Evolutionary conservation across 1,140 invertebrate genomes (phyloP), one percentile per base, ranked within the genome.

Genomic region (Drosophila gunungcola): DNA sequence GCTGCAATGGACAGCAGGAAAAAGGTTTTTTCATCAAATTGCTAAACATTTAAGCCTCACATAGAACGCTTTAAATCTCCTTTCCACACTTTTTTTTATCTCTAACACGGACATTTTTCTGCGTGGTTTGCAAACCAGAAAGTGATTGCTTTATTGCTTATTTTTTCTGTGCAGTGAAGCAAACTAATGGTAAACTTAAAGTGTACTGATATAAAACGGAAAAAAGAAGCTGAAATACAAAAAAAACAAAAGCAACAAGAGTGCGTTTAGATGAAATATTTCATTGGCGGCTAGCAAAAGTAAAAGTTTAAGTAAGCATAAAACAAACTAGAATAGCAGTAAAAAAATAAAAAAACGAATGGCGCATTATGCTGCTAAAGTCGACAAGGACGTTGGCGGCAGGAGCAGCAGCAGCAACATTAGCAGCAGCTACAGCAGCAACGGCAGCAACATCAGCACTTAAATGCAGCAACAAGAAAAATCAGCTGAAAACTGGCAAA

Each of bases 401-500:
- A 63, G 42, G 21, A 60, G 49, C 68, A 57, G 10, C 42, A 51
- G 43, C 12, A 42, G 16, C 38, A 46, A 9, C 41, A 52, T 16
- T 16, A 53, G 0, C 54, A 57, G 32, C 49, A 34, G 11, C 41
- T 53, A 36, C 45, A 21, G n/a, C 13, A 63, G 16, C 56, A 51
- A 3, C 13, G 9, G 52, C 43, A 67, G 42, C 77, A 55, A 11
- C 69, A 53, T 41, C 54, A 70, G 61, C 73, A 81, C 79, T 65
- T 81, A 76, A 76, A 76, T 76, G 73, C 73, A 76, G 62, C 54
- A 67, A 49, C 68, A 64, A 69, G 46, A 56, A 73, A 76, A 80
- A 79, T 64, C 65, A 49, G 62, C 73, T 46, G 63, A 76, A 77
- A 76, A 77, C 62, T 75, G 63, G 62, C 73, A 79, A 60, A 62